These are phyloP conservation scores for Noctua comes DNA, from an alignment of 2,888 invertebrate genomes.

Conservation along the genomic window DNA sequence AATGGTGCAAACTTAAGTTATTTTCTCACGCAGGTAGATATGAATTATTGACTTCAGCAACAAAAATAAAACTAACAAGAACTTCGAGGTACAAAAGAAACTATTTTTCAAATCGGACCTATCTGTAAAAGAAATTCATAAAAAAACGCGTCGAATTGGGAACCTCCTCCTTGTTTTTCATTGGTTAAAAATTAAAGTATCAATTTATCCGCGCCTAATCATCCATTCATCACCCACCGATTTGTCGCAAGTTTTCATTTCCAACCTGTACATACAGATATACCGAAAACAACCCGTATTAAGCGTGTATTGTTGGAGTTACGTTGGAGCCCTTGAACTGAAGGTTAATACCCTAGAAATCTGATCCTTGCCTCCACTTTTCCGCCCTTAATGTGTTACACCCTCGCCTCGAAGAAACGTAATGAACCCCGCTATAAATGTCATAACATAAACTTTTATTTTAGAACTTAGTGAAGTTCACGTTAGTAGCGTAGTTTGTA, in stretches of 20 bases:
- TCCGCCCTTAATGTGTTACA: not conserved
- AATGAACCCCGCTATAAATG: slow-evolving; percentile 28
- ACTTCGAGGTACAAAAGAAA: not conserved
- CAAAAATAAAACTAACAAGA: not conserved
- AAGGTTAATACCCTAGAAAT: slow-evolving; percentile 32
- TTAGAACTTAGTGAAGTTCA: slow-evolving; percentile 5
- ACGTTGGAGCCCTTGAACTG: slow-evolving; percentile 38
- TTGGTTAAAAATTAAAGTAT: not conserved
- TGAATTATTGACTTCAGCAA: not conserved
- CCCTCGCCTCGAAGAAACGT: slow-evolving; percentile 16
- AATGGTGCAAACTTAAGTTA: not conserved
- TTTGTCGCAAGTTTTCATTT: not conserved
- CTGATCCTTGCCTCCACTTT: slow-evolving; percentile 9
- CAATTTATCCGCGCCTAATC: not conserved
- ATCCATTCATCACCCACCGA: not conserved
- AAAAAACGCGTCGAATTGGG: not conserved
- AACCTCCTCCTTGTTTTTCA: not conserved
- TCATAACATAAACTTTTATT: slow-evolving; percentile 24
- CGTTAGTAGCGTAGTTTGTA: not conserved
- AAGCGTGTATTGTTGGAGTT: slow-evolving; percentile 2
- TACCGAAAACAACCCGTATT: not conserved
- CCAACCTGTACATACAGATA: not conserved
- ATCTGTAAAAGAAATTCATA: not conserved
- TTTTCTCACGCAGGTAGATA: not conserved
- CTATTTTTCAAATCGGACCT: not conserved